Conservation (phyloP, 2,888 invertebrate genomes). For the Reticulitermes lucifugus region DNA sequence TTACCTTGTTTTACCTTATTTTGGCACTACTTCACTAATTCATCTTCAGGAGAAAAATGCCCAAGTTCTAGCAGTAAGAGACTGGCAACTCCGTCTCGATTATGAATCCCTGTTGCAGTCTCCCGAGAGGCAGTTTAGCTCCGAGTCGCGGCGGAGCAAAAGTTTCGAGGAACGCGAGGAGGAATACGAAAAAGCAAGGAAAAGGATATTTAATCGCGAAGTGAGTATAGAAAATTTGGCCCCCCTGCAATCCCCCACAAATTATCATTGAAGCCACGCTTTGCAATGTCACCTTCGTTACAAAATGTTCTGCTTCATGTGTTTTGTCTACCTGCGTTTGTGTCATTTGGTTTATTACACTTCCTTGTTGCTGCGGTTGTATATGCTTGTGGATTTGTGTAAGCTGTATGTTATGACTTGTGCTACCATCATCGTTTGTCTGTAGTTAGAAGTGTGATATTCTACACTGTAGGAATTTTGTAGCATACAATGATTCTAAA, state of each 20-base stretch:
- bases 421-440: neutral
- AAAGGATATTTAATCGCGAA: conserved; percentile 84
- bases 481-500: too few relatives aligned
- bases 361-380: neutral
- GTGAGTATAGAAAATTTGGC: conserved; percentile 56
- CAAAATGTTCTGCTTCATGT: conserved; percentile 6
- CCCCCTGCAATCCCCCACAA: conserved; percentile 3
- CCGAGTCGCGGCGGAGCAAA: conserved; percentile 78
- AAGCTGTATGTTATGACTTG: neutral
- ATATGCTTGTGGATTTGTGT: neutral
- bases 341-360: neutral
- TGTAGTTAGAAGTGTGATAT: too few relatives aligned
- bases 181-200: conserved; percentile 86
- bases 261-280: conserved; percentile 10
- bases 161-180: conserved; percentile 93
- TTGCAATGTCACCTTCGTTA: neutral
- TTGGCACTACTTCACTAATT: too few relatives aligned
- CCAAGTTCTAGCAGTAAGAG: neutral
- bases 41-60: neutral
- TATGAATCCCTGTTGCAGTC: conserved; percentile 59
- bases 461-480: too few relatives aligned
- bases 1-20: too few relatives aligned
- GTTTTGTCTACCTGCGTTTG: neutral
- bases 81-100: conserved; percentile 21
- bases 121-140: conserved; percentile 72